Percentiles rank a stretch among this genome's conserved stretches.
phyloP scores from a whole-genome alignment of 2,797 vertebrate species.

The Enteromius unitaeniatus region DNA sequence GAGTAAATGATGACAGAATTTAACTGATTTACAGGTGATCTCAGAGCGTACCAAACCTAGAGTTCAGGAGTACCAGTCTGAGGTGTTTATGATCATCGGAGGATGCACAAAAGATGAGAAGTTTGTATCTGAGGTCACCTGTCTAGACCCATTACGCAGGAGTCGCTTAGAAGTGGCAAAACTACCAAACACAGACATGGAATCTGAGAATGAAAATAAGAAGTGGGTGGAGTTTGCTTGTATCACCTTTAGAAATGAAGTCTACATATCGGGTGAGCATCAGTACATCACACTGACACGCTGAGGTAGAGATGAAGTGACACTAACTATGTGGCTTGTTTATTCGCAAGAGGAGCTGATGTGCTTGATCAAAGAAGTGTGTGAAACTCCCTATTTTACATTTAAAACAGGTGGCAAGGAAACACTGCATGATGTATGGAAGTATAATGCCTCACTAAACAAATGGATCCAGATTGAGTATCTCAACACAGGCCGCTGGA shows the following conservation, averaged over 20 bases:
- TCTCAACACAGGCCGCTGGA: constrained; percentile 88
- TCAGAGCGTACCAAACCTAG: constrained; percentile 95
- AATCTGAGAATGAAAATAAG: constrained; percentile 86
- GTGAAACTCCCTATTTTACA: neutral
- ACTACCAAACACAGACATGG: constrained; percentile 88
- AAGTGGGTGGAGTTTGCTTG: constrained; percentile 99
- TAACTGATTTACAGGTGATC: constrained; percentile 82
- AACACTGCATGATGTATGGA: constrained; percentile 95
- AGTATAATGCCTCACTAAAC: constrained; percentile 95
- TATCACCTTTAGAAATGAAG: constrained; percentile 93
- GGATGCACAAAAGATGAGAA: constrained; percentile 96
- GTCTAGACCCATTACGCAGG: constrained; percentile 93
- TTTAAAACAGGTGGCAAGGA: constrained; percentile 90
- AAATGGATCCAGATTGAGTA: constrained; percentile 96
- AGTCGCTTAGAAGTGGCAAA: constrained; percentile 95
- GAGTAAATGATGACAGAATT: neutral
- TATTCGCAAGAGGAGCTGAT: neutral
- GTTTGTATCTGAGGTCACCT: constrained; percentile 94
- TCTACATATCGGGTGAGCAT: constrained; percentile 93
- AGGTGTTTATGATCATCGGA: constrained; percentile 97
- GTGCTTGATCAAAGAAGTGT: neutral
- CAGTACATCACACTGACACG: neutral
- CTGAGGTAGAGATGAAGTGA: neutral
- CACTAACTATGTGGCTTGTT: neutral
- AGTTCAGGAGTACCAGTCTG: constrained; percentile 90